Evolutionary conservation across 2,888 invertebrate genomes (phyloP).

Genomic region (Noctua janthe): DNA sequence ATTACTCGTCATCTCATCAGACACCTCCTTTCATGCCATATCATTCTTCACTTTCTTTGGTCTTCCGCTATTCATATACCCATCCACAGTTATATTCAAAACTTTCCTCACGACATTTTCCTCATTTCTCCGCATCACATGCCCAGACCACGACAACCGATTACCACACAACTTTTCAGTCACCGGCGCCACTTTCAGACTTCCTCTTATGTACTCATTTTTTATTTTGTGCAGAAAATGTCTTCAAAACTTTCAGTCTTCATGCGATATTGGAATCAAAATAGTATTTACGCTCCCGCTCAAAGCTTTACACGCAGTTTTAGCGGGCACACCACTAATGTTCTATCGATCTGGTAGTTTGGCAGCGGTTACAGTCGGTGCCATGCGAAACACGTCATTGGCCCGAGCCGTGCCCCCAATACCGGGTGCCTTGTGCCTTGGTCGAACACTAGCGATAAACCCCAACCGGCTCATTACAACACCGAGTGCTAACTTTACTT

Average conservation of each 20-base stretch:
- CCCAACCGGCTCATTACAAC: conserved; percentile 21
- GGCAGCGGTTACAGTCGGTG: conserved; percentile 84
- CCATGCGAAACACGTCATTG: conserved; percentile 81
- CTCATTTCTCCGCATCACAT: no score
- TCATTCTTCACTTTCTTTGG: no score
- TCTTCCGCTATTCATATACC: no score
- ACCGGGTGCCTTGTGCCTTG: conserved; percentile 46
- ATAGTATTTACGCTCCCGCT: conserved; percentile 9
- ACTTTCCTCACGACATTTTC: no score
- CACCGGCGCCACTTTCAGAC: no score
- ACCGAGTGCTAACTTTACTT: neutral
- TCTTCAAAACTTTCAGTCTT: neutral
- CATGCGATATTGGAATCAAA: neutral
- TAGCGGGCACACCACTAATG: conserved; percentile 77
- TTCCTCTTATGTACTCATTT: no score
- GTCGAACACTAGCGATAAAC: conserved; percentile 63
- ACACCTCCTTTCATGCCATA: no score
- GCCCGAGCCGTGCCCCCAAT: conserved; percentile 67
- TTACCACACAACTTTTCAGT: no score
- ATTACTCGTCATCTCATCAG: no score
- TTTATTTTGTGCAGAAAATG: neutral
- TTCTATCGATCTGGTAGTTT: conserved; percentile 85
- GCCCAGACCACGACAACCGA: no score
- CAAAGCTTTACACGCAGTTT: conserved; percentile 56
- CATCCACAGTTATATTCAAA: no score